These are phyloP conservation scores for Panagrolaimus sp. DNA, from an alignment of 1,140 invertebrate genomes.

Conservation along the genomic window DNA sequence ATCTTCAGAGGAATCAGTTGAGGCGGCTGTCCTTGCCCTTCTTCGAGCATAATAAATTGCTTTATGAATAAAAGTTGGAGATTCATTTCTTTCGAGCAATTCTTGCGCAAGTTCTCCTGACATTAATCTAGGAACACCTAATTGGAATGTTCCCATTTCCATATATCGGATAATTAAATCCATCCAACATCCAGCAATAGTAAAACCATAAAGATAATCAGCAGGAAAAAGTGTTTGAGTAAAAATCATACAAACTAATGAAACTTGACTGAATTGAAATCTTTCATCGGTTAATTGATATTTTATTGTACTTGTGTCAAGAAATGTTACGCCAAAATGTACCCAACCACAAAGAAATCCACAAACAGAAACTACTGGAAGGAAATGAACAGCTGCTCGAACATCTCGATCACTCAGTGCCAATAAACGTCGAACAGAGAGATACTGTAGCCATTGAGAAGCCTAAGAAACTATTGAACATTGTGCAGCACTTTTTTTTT, in stretches of 20 bases:
- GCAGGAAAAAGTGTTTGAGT: constrained; percentile 58
- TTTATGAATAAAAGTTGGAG: not conserved
- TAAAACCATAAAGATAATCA: constrained; percentile 54
- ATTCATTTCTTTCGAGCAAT: constrained; percentile 4
- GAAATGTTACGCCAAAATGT: constrained; percentile 53
- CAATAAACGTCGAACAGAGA: constrained; percentile 47
- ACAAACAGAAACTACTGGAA: constrained; percentile 42
- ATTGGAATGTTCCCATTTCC: constrained; percentile 53
- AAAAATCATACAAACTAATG: constrained; percentile 54
- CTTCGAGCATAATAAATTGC: not conserved
- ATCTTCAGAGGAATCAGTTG: not conserved
- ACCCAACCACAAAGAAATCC: constrained; percentile 49
- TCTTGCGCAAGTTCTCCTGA: not conserved
- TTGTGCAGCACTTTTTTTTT: too few species aligned
- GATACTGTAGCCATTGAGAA: constrained; percentile 54
- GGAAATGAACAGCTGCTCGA: constrained; percentile 34
- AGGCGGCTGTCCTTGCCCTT: not conserved
- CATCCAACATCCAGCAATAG: constrained; percentile 53
- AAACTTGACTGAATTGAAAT: constrained; percentile 45
- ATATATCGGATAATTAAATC: constrained; percentile 51
- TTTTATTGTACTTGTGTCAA: constrained; percentile 53
- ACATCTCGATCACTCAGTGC: constrained; percentile 51
- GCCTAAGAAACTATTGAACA: constrained; percentile 22
- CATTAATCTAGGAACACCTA: constrained; percentile 28
- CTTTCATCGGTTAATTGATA: constrained; percentile 52